phyloP scores from a whole-genome alignment of 2,113 vertebrate genomes.

The Oncorhynchus mykiss region DNA sequence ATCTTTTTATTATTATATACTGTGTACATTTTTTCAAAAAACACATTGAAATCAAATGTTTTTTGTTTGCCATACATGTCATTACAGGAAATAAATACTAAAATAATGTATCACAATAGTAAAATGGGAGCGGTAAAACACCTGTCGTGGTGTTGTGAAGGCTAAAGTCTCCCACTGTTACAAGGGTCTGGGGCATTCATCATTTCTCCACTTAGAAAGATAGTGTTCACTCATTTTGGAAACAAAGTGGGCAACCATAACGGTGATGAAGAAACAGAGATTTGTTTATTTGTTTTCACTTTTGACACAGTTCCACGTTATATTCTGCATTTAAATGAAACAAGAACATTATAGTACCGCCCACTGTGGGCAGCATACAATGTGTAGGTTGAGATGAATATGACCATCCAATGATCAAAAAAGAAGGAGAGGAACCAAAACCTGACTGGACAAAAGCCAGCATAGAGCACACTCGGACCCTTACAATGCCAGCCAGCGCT shows the following conservation, averaged over 20 bases:
- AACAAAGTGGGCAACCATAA: neutral
- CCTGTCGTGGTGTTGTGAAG: slow-evolving; percentile 31
- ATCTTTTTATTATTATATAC: too few relatives aligned
- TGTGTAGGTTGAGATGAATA: neutral
- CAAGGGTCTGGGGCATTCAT: neutral
- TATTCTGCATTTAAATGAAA: neutral
- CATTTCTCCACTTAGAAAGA: slow-evolving; percentile 28
- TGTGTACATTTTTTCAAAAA: too few relatives aligned
- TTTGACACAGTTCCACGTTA: neutral
- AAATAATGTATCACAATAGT: slow-evolving; percentile 53
- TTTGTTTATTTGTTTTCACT: neutral
- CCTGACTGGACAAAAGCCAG: neutral
- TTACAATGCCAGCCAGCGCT: neutral
- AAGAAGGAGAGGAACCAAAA: neutral
- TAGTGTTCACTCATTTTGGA: slow-evolving; percentile 45
- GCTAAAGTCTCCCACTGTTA: slow-evolving; percentile 16
- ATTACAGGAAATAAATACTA: neutral
- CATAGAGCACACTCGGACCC: neutral
- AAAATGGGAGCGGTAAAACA: slow-evolving; percentile 49
- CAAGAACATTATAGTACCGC: neutral
- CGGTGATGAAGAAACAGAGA: neutral
- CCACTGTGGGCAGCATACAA: neutral
- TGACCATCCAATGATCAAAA: neutral
- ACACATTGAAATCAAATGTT: too few relatives aligned
- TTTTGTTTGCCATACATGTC: neutral